Conservation (phyloP, 2,797 vertebrate genomes). For the Rallus crepitans region DNA sequence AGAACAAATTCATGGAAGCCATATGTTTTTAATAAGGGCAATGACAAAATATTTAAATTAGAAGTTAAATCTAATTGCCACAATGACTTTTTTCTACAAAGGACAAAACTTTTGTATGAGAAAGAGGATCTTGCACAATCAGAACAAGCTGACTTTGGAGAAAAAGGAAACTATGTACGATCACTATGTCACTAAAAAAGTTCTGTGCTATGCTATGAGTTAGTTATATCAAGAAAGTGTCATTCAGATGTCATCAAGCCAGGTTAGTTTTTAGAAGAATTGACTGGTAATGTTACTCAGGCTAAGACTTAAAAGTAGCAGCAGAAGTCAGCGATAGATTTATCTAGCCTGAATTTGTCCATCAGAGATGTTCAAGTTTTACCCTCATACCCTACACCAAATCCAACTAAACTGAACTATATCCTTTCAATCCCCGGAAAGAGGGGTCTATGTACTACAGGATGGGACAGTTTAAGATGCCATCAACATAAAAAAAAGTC, state of each 20-base stretch:
- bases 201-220: not conserved
- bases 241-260: not conserved
- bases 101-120: conserved; percentile 24
- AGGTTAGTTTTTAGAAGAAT: conserved; percentile 3
- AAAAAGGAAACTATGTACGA: conserved; percentile 28
- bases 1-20: conserved; percentile 5
- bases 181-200: not conserved
- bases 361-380: not conserved
- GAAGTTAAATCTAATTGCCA: conserved; percentile 45
- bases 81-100: conserved; percentile 18
- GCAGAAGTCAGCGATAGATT: not conserved
- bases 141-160: not conserved
- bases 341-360: not conserved
- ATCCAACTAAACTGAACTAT: not conserved
- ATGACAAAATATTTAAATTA: conserved; percentile 55
- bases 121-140: conserved; percentile 46
- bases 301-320: not conserved
- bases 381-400: not conserved
- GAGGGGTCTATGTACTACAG: not conserved
- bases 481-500: not conserved
- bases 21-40: conserved; percentile 39
- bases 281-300: not conserved
- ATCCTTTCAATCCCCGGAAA: not conserved
- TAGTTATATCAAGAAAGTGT: not conserved
- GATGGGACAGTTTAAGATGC: not conserved